Conservation (phyloP, 2,113 vertebrate species). For the Psittacus erithacus region DNA sequence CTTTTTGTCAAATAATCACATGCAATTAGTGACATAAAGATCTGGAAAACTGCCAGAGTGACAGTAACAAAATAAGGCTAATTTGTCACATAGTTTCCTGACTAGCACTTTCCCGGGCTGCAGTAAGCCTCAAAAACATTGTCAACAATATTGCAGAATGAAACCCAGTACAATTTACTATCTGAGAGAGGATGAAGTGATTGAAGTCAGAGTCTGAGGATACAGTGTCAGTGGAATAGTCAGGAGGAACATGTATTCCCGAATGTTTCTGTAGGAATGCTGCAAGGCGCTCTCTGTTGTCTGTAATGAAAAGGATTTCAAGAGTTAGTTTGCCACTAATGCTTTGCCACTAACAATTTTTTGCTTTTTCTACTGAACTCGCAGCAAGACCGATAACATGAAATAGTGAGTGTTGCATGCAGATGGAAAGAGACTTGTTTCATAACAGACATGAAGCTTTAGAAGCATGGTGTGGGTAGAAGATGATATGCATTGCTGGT, state of each 20-base stretch:
- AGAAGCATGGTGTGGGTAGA: background rate
- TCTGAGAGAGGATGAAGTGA: background rate
- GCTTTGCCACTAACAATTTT: background rate
- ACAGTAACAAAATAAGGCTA: background rate
- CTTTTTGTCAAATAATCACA: background rate
- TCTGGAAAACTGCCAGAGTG: background rate
- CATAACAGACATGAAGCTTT: background rate
- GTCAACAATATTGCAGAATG: accelerated
- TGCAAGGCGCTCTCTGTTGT: background rate
- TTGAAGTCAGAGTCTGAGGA: background rate
- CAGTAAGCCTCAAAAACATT: background rate
- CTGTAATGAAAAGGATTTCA: background rate
- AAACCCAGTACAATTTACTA: background rate
- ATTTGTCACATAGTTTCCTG: background rate
- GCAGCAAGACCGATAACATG: background rate
- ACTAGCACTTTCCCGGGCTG: background rate
- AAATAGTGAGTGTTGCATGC: background rate
- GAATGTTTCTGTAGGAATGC: background rate
- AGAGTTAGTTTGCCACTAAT: background rate
- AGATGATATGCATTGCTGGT: background rate
- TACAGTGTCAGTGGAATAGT: background rate
- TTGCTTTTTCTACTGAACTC: background rate
- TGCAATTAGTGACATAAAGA: background rate
- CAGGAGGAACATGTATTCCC: background rate
- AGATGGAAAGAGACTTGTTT: background rate